phyloP scores from a whole-genome alignment of 2,113 vertebrate genomes.

The Bufo bufo region DNA sequence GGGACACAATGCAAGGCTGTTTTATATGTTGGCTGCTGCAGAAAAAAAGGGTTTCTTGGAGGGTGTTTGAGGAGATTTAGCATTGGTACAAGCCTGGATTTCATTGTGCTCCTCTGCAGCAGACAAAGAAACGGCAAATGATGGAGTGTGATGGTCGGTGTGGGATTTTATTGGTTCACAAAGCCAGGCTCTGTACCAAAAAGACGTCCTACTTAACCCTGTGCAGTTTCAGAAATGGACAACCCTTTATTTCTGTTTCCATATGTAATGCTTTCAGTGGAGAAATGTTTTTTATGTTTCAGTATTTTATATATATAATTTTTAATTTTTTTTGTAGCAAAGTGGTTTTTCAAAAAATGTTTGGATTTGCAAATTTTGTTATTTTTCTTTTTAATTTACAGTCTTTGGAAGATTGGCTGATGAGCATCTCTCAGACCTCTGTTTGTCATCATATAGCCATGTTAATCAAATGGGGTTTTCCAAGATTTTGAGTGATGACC shows the following conservation, averaged over 20 bases:
- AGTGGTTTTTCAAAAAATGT: no score
- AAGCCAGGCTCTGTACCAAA: slow-evolving; percentile 17
- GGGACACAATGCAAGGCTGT: background rate
- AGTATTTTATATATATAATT: no score
- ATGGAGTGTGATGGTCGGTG: slow-evolving; percentile 37
- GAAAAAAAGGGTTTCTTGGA: background rate
- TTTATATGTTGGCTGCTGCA: background rate
- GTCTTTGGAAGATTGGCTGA: background rate
- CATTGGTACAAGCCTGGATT: slow-evolving; percentile 2
- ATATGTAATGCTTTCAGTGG: background rate
- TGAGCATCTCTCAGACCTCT: background rate
- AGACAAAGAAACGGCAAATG: slow-evolving; percentile 55
- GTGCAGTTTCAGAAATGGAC: slow-evolving; percentile 28
- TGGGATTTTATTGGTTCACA: slow-evolving; percentile 38
- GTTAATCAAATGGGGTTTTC: background rate
- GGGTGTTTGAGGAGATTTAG: slow-evolving; percentile 8
- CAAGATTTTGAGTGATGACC: no score
- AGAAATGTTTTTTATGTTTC: no score
- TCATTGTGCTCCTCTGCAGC: slow-evolving; percentile 45
- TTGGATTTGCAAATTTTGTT: no score
- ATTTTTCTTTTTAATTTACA: no score
- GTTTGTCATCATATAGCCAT: background rate
- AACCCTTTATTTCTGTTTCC: background rate
- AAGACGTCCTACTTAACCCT: slow-evolving; percentile 43
- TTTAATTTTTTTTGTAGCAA: no score